Evolutionary conservation across 2,888 invertebrate genomes (phyloP), one percentile per base, ranked within the genome.

Genomic region (Synergus gifuensis): DNA sequence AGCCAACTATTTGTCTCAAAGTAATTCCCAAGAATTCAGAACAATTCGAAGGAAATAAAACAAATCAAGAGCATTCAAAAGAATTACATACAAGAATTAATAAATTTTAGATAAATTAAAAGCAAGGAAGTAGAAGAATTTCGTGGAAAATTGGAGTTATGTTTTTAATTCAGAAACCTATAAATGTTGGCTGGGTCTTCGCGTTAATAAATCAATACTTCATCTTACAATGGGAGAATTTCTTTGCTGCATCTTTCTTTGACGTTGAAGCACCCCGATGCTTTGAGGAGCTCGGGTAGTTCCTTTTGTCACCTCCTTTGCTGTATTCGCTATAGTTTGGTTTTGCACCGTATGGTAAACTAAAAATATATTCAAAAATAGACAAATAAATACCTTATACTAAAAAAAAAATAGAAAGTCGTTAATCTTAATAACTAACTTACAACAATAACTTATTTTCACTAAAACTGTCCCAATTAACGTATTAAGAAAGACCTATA

Each of bases 341-440:
- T 90, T 94, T 94, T 84, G 93, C 93, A 76, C 95, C 94, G 60
- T 95, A 95, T 5, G 95, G 95, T 81, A 95, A 93, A 91, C 95
- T 95, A 89, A 22, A 91, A 92, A 80, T 82, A 81, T 76, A 28
- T 36, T n/a, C 0, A 9, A n/a, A 54, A 54, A 54, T 2, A 54
- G n/a, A 14, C 8, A 9, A n/a, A 54, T 54, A 54, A 54, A 54
- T 54, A 54, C n/a, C 1, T 8, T 54, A 18, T 54, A 8, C 54
- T 9, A 3, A 9, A n/a, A n/a, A 54, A 0, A 49, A 28, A 28
- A 28, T 28, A 28, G 3, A 28, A 28, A 28, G 28, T 49, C 16
- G 7, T 5, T 2, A n/a, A n/a, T n/a, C n/a, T 16, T 16, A 1
- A 49, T 28, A 28, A 28, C 0, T 2, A 28, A 28, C 3, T 28